Base-by-base conservation (phyloP, 2,797 vertebrate genomes). In the Hapalemur alaotrensis region DNA sequence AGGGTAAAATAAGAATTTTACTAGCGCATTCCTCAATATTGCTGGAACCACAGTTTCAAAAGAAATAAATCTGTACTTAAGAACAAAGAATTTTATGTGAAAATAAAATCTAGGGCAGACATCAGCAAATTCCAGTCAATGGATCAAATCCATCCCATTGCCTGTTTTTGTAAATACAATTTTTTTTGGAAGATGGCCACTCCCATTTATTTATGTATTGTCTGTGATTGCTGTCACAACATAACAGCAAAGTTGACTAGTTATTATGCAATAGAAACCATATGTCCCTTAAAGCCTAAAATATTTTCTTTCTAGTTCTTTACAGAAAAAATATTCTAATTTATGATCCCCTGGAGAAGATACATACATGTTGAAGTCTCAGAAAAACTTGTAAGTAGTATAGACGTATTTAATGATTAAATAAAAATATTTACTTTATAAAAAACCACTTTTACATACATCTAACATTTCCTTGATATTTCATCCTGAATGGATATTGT, bases 1-100 rank as follows among this genome's bases (percentile, higher is more conserved):
- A 80, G 69, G 4, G 81, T 86, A 96, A 94, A 86, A 57, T 32
- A 89, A 91, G 80, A 94, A 65, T 72, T 23, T 20, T 48, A 38
- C 28, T 57, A 10, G 59, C 89, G 48, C 23, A 80, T 79, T 84
- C 41, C 30, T 59, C 59, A 48, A 32, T 23, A 73, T 46, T 82
- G 23, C 63, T 91, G 25, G 30, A 85, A 41, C 28, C 30, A 63
- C 38, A 85, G 43, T 70, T 94, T n/a, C 11, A n/a, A 63, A 63
- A 81, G 78, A 89, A 92, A 91, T 18, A 57, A 88, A 85, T 89
- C 4, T 63, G 7, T 43, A 14, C 25, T 87, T 32, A 72, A 54
- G 22, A 61, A 73, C 22, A 78, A 86, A 80, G 10, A 80, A 83
- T 43, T 72, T 67, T 91, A 48, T 81, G 46, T 72, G 46, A 35